Conservation (phyloP, 1,140 invertebrate genomes). For the Cryptotermes secundus region DNA sequence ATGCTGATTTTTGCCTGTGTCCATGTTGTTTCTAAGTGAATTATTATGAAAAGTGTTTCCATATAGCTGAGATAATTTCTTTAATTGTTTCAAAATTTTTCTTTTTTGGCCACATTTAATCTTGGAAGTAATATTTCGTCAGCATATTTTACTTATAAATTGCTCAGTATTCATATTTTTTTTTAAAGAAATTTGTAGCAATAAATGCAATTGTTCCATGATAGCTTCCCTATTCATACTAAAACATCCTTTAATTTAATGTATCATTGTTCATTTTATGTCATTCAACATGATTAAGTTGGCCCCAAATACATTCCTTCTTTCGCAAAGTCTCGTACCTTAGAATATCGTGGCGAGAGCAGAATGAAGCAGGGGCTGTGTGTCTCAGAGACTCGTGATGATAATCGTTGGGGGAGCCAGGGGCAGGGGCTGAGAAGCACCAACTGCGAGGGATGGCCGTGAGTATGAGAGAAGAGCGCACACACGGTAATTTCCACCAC, state of each 20-base stretch:
- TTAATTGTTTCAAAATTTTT: neutral
- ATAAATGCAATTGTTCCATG: neutral
- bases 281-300: conserved; percentile 20
- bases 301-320: conserved; percentile 17
- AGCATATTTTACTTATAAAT: neutral
- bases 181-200: neutral
- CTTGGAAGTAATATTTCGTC: neutral
- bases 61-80: neutral
- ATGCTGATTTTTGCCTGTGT: too few relatives aligned
- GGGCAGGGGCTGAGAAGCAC: neutral
- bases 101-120: neutral
- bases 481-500: conserved; percentile 7
- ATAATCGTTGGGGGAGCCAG: conserved; percentile 5
- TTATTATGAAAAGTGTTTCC: too few relatives aligned
- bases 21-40: too few relatives aligned
- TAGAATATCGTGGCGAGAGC: conserved; percentile 5
- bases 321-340: conserved; percentile 18
- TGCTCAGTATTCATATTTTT: neutral
- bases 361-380: conserved; percentile 13
- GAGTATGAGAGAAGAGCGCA: neutral
- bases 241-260: neutral
- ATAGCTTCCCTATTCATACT: neutral
- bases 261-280: neutral
- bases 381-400: conserved; percentile 1
- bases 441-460: conserved; percentile 12